Evolutionary conservation across 2,888 invertebrate genomes (phyloP).

Genomic region (Metacarcinus magister): DNA sequence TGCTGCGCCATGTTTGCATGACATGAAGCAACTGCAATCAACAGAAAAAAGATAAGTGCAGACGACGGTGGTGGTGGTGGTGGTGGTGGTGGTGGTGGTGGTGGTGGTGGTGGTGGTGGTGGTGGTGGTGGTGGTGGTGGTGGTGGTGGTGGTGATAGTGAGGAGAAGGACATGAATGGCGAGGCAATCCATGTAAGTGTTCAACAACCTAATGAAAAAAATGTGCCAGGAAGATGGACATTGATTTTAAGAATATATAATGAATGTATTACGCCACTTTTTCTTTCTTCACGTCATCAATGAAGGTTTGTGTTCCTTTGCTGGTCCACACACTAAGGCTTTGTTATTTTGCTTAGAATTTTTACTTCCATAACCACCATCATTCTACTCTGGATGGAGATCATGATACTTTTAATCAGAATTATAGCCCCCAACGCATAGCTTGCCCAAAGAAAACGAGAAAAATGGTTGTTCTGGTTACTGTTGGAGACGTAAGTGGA

Average conservation of each 20-base stretch:
- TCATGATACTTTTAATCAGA: neutral
- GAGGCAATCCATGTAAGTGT: slow-evolving; percentile 26
- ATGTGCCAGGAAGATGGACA: slow-evolving; percentile 7
- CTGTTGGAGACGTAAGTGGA: too few relatives aligned
- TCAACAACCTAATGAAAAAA: slow-evolving; percentile 6
- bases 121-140: too few relatives aligned
- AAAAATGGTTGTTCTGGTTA: too few relatives aligned
- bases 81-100: too few relatives aligned
- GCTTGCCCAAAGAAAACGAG: neutral
- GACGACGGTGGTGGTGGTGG: too few relatives aligned
- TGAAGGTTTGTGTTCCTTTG: neutral
- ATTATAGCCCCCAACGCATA: neutral
- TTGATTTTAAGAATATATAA: neutral
- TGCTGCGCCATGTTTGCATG: slow-evolving; percentile 26
- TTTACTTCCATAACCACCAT: neutral
- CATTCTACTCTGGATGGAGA: neutral
- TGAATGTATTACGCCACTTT: neutral
- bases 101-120: too few relatives aligned
- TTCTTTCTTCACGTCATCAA: neutral
- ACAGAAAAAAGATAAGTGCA: neutral
- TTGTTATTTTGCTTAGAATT: neutral
- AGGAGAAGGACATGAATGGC: neutral
- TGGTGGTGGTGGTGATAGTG: too few relatives aligned
- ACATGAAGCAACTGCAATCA: neutral
- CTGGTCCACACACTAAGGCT: neutral